Conservation (phyloP, 2,113 vertebrate genomes). For the Glaucidium brasilianum region DNA sequence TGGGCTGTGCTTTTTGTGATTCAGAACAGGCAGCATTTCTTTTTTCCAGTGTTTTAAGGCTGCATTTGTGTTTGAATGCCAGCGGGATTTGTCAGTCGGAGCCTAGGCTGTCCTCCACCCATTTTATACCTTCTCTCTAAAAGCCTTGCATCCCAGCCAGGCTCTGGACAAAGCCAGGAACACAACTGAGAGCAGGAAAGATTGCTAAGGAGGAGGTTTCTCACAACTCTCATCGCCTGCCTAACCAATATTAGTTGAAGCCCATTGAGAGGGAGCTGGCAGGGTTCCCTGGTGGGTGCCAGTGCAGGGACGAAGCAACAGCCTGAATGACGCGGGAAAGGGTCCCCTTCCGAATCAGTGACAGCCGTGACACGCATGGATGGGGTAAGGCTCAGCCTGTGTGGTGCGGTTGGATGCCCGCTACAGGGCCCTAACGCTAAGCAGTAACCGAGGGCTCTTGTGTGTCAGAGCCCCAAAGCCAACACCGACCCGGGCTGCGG, state of each 20-base stretch:
- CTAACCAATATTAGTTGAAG: not conserved
- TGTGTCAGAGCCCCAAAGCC: not conserved
- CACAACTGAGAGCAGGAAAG: not conserved
- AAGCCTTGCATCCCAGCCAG: not conserved
- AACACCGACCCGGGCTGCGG: fast-evolving
- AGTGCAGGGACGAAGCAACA: not conserved
- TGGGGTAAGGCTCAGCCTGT: not conserved
- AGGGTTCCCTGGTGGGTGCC: not conserved
- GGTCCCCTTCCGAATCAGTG: not conserved
- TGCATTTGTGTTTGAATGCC: conserved; percentile 62
- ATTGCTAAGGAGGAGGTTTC: not conserved
- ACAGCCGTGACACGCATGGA: not conserved
- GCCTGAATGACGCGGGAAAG: not conserved
- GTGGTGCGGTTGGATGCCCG: fast-evolving
- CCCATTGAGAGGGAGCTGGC: not conserved
- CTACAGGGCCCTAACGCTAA: not conserved
- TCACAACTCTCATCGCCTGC: not conserved
- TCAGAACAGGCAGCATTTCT: conserved; percentile 39
- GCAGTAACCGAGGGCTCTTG: not conserved
- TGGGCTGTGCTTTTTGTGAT: conserved; percentile 14
- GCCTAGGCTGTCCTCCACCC: conserved; percentile 6
- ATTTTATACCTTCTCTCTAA: not conserved
- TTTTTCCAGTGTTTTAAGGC: conserved; percentile 23
- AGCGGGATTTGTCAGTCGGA: not conserved
- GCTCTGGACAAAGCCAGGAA: not conserved